Percentiles rank a stretch among this genome's conserved stretches.
phyloP scores from a whole-genome alignment of 1,140 invertebrate genomes.

The Teleopsis dalmanni region DNA sequence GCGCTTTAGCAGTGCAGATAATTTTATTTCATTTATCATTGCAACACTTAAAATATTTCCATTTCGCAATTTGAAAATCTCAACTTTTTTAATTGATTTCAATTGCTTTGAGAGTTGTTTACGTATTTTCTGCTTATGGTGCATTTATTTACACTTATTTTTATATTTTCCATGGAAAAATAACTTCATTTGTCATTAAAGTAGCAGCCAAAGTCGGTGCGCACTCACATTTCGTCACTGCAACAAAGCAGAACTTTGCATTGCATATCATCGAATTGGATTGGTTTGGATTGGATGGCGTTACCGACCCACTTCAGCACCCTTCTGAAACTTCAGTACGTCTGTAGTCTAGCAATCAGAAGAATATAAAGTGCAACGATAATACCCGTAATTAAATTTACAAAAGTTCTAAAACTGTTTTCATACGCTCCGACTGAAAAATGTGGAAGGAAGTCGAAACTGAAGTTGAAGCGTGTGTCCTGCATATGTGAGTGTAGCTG shows the following conservation, averaged over 20 bases:
- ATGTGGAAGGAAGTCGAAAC: not conserved
- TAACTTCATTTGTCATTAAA: no score
- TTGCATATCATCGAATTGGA: not conserved
- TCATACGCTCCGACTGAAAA: not conserved
- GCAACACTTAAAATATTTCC: no score
- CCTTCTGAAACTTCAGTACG: not conserved
- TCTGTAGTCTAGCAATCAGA: not conserved
- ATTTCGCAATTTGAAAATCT: no score
- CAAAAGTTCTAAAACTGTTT: constrained; percentile 2
- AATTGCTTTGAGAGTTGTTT: constrained; percentile 10
- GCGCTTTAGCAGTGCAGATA: no score
- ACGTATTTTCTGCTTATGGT: not conserved
- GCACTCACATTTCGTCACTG: no score
- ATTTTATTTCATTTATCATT: no score
- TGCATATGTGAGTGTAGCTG: no score
- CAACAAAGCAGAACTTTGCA: no score
- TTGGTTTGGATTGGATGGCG: not conserved
- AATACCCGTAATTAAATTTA: constrained; percentile 11
- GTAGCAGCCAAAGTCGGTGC: no score
- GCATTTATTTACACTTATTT: not conserved
- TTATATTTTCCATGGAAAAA: not conserved
- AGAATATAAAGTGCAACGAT: constrained; percentile 2
- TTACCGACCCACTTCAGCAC: not conserved
- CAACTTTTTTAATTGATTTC: constrained; percentile 11
- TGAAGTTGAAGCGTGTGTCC: no score